Evolutionary conservation across 2,797 vertebrate genomes (phyloP).

Genomic region (Columba guinea): DNA sequence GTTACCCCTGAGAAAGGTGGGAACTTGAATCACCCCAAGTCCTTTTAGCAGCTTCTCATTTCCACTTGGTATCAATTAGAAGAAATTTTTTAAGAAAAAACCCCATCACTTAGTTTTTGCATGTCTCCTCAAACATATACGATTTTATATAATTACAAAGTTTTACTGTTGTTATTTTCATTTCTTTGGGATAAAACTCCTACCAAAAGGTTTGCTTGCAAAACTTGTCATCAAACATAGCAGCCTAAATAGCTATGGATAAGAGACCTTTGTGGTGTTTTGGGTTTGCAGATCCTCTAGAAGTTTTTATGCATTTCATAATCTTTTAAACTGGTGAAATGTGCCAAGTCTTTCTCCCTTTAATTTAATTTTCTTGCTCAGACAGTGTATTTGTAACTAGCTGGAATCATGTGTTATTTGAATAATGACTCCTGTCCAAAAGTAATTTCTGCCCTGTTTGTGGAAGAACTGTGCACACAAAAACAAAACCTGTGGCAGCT

Average conservation of each 20-base stretch:
- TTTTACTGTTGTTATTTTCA: neutral
- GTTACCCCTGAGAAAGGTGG: neutral
- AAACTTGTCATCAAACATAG: neutral
- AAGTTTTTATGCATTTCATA: constrained; percentile 38
- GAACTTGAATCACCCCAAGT: neutral
- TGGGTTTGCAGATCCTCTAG: constrained; percentile 5
- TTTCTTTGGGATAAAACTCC: neutral
- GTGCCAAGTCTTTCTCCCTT: neutral
- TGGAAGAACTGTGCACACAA: constrained; percentile 31
- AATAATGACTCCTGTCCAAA: constrained; percentile 52
- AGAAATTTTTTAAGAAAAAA: neutral
- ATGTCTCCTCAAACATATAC: neutral
- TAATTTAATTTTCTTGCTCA: constrained; percentile 31
- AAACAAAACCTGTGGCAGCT: constrained; percentile 44
- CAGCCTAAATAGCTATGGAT: constrained; percentile 10
- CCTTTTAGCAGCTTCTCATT: neutral
- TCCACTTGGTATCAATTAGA: neutral
- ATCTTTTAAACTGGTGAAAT: constrained; percentile 18
- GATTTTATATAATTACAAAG: neutral
- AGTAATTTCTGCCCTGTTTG: constrained; percentile 51
- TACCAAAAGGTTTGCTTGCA: neutral
- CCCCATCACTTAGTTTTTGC: neutral
- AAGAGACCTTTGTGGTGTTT: constrained; percentile 5
- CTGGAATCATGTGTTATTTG: constrained; percentile 44
- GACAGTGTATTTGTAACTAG: constrained; percentile 4